A percentile compares a stretch with the other conserved stretches of the same genome.
These are phyloP conservation scores for Noctua janthina DNA, from an alignment of 2,888 invertebrate genomes.

Conservation along the genomic window DNA sequence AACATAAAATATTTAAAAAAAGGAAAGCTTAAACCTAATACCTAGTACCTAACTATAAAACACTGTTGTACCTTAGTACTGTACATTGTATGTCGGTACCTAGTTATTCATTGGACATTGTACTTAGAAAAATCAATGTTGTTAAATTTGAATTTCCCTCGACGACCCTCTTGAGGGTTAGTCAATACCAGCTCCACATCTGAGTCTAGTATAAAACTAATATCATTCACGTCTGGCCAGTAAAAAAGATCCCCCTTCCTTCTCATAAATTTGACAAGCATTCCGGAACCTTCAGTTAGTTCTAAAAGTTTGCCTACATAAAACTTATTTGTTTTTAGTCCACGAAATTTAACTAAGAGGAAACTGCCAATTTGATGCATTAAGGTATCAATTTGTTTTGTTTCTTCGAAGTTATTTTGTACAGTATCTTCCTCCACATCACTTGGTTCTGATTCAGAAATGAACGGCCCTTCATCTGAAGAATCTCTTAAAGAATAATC, in stretches of 20 bases:
- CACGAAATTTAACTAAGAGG: constrained; percentile 42
- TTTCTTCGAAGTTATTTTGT: constrained; percentile 36
- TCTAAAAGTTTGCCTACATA: constrained; percentile 46
- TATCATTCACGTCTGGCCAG: constrained; percentile 45
- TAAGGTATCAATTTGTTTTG: constrained; percentile 33
- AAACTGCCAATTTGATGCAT: constrained; percentile 37
- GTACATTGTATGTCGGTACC: constrained; percentile 11
- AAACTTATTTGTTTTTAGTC: constrained; percentile 45
- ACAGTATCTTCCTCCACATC: constrained; percentile 40
- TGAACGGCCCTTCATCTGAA: constrained; percentile 44
- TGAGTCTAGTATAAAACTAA: constrained; percentile 45
- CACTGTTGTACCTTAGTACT: too few relatives aligned
- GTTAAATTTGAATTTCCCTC: constrained; percentile 41
- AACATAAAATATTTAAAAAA: constrained; percentile 20
- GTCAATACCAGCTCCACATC: constrained; percentile 38
- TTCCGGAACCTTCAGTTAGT: constrained; percentile 46
- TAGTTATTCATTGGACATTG: constrained; percentile 39
- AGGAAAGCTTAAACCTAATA: constrained; percentile 21
- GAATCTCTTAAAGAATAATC: constrained; percentile 48
- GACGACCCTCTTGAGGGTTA: constrained; percentile 41
- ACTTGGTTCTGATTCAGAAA: constrained; percentile 40
- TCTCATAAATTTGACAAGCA: constrained; percentile 45
- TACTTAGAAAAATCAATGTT: constrained; percentile 39
- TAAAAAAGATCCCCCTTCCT: constrained; percentile 43
- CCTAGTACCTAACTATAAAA: too few relatives aligned